Evolutionary conservation across 2,797 vertebrate species (phyloP).

Genomic region (Cheirogaleus major): DNA sequence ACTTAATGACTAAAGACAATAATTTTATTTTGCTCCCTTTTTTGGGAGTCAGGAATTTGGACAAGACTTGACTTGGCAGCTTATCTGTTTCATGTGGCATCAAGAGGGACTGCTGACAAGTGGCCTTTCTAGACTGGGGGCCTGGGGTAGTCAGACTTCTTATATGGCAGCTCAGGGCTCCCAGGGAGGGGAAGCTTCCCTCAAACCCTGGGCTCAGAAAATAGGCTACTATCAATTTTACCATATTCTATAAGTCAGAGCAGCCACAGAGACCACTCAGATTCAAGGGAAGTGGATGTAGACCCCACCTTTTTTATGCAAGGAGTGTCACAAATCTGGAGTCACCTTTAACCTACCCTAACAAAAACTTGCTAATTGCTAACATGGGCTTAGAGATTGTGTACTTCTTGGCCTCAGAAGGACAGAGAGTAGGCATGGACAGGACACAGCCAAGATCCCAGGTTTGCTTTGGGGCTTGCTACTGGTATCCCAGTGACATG

Average conservation of each 20-base stretch:
- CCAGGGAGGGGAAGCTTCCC: not conserved
- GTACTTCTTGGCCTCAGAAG: not conserved
- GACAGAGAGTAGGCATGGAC: not conserved
- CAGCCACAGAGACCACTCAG: not conserved
- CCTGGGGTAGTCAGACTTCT: not conserved
- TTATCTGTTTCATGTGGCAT: not conserved
- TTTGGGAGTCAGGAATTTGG: not conserved
- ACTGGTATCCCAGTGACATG: not conserved
- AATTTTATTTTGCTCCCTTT: not conserved
- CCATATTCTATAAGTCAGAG: not conserved
- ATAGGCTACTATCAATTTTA: too few species aligned
- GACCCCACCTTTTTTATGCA: not conserved
- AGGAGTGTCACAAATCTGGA: not conserved
- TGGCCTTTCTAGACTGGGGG: not conserved
- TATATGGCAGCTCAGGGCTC: not conserved
- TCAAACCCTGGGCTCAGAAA: not conserved
- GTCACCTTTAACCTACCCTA: not conserved
- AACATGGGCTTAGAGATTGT: not conserved
- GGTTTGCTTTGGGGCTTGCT: not conserved
- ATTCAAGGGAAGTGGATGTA: not conserved
- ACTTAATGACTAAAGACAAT: not conserved
- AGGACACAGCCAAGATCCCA: not conserved
- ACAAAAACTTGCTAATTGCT: not conserved
- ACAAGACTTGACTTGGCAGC: not conserved
- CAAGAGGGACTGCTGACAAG: not conserved